These are phyloP conservation scores for Malurus melanocephalus DNA, from an alignment of 2,113 vertebrate species.

Conservation along the genomic window DNA sequence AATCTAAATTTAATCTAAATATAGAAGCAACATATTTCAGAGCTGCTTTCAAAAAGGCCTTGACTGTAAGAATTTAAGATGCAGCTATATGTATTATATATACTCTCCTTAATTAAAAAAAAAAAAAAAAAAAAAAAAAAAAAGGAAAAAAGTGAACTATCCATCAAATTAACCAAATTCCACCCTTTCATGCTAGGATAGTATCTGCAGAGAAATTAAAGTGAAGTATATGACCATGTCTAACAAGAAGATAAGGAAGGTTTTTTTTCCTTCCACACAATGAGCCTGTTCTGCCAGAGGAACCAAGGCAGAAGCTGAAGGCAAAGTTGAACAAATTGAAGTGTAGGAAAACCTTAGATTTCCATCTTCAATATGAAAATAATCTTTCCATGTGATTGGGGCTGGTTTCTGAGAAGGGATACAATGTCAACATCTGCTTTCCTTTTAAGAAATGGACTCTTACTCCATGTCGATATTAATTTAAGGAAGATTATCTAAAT, in stretches of 20 bases:
- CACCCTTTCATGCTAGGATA: neutral
- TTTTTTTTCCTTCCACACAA: neutral
- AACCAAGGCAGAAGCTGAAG: neutral
- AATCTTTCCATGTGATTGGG: neutral
- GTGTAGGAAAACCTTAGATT: neutral
- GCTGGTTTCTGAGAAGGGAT: neutral
- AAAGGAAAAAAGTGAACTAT: neutral
- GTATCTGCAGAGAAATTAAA: neutral
- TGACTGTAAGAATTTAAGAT: neutral
- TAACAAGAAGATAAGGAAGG: neutral
- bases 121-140: neutral
- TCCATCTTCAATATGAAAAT: neutral
- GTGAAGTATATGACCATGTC: neutral
- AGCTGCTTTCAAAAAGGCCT: neutral
- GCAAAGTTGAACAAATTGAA: neutral
- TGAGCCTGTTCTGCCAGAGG: neutral
- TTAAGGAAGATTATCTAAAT: neutral
- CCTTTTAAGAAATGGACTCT: neutral
- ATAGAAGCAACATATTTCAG: neutral
- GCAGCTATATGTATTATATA: neutral
- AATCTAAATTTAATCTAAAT: neutral
- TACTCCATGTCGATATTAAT: neutral
- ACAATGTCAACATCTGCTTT: neutral
- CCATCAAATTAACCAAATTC: neutral
- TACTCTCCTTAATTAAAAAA: neutral